Evolutionary conservation across 1,140 invertebrate genomes (phyloP).

Genomic region (Protaetia brevitarsis): DNA sequence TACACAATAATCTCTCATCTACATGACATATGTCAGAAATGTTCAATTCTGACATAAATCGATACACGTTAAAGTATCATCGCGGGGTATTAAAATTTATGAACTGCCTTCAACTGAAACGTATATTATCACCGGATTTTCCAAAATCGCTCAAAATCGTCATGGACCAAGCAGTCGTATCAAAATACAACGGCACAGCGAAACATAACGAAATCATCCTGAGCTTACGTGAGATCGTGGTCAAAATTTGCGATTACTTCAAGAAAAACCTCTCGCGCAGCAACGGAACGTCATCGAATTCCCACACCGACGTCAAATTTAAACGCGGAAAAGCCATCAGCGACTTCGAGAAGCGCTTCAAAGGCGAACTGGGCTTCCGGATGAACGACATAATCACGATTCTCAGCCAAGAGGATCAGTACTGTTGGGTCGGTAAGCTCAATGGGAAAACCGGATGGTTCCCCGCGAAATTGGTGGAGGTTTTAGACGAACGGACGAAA

Average conservation of each 20-base stretch:
- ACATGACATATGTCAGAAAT: too few relatives aligned
- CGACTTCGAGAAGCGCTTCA: not conserved
- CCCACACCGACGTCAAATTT: not conserved
- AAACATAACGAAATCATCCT: not conserved
- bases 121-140: not conserved
- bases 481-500: constrained; percentile 12
- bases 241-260: not conserved
- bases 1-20: too few relatives aligned
- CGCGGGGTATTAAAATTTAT: too few relatives aligned
- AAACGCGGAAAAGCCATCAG: not conserved
- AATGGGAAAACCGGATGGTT: constrained; percentile 20
- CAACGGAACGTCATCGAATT: not conserved
- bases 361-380: not conserved
- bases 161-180: not conserved
- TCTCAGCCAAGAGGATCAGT: not conserved
- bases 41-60: too few relatives aligned
- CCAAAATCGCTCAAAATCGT: not conserved
- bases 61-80: too few relatives aligned
- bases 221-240: not conserved
- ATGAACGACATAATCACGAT: constrained; percentile 7
- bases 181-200: not conserved
- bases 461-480: not conserved
- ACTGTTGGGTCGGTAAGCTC: not conserved
- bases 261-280: not conserved
- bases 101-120: not conserved